Percentiles rank a stretch among this genome's conserved stretches.
Evolutionary conservation across 2,113 vertebrate species (phyloP).

Genomic region (Cichladusa arquata): DNA sequence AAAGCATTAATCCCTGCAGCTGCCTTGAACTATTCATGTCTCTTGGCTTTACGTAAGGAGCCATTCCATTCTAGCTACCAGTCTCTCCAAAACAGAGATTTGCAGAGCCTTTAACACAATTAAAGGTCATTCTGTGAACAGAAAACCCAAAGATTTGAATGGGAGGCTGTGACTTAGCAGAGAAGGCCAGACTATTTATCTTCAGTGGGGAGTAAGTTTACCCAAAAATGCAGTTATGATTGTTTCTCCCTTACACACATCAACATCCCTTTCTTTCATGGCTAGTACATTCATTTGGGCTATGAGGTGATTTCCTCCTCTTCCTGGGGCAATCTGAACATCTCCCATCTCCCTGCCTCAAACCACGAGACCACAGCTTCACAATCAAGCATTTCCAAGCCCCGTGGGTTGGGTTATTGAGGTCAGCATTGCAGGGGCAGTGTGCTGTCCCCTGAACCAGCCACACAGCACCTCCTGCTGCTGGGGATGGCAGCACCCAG

Average conservation of each 20-base stretch:
- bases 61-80: constrained; percentile 28
- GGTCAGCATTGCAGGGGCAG: background rate
- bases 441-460: background rate
- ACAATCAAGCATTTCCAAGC: background rate
- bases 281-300: background rate
- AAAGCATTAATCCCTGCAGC: constrained; percentile 65
- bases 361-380: background rate
- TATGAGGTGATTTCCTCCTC: background rate
- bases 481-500: background rate
- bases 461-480: background rate
- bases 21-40: constrained; percentile 62
- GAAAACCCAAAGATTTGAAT: constrained; percentile 9
- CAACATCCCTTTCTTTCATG: background rate
- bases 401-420: background rate
- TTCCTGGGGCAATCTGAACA: background rate
- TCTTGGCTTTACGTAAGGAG: constrained; percentile 42
- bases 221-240: background rate
- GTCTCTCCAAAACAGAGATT: constrained; percentile 21
- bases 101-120: constrained; percentile 19
- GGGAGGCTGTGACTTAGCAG: background rate
- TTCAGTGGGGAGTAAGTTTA: background rate
- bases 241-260: background rate
- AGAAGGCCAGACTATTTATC: background rate
- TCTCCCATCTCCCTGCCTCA: background rate
- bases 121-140: constrained; percentile 39